Base-by-base conservation (phyloP, 2,797 vertebrate genomes). In the Threskiornis aethiopicus region DNA sequence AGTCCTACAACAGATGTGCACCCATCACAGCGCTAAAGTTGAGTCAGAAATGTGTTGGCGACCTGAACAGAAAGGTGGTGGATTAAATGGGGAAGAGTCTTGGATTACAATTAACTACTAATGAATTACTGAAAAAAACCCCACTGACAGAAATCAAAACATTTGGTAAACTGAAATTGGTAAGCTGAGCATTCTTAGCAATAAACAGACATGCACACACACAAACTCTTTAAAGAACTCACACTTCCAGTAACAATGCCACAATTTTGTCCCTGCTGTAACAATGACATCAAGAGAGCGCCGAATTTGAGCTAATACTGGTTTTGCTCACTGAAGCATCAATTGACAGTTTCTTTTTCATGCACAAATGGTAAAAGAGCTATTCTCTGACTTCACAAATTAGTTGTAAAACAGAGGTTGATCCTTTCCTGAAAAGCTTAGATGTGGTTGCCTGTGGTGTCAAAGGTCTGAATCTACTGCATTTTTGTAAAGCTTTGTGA, bases 181-280 rank as follows among this genome's bases (percentile, higher is more conserved):
- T 29, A 79, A 57, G 0, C 13, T 58, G 20, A 73, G 29, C 33
- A 66, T 54, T 72, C 75, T 65, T 37, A n/a, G 37, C 22, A 61
- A 54, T n/a, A 33, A 78, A 46, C 11, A 24, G 9, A 16, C 0
- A 0, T 15, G 21, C 1, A 14, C 10, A 35, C 13, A 33, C 24
- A 49, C 4, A 42, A 33, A 37, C n/a, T 44, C 41, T 42, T 33
- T 26, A 29, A 65, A 65, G 33, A 78, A 10, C 16, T 81, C 26
- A 8, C 7, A 5, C 47, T 59, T 65, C 14, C 16, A 52, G 1
- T 17, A 82, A 55, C 17, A 52, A 20, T 9, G 13, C 57, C 58
- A 13, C 41, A 11, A 4, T 61, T 89, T 65, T 55, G 7, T 58
- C 22, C 28, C 19, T 29, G 11, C 17, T 47, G 2, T 65, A 71